Conservation (phyloP, 1,140 invertebrate genomes). For the Popillia japonica region DNA sequence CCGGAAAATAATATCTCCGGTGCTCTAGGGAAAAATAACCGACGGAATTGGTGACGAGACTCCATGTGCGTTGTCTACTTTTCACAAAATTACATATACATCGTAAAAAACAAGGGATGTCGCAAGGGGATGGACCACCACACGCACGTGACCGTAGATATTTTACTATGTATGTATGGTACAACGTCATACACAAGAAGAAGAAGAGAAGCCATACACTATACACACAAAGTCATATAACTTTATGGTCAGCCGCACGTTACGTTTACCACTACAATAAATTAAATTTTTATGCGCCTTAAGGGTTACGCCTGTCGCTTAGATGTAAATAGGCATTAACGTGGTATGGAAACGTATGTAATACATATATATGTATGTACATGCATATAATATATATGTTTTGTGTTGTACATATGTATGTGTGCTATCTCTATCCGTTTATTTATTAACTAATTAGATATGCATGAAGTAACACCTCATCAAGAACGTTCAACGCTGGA, state of each 20-base stretch:
- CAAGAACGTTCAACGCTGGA: not conserved
- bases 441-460: constrained; percentile 33
- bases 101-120: constrained; percentile 26
- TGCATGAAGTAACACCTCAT: constrained; percentile 24
- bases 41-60: not conserved
- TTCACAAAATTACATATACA: constrained; percentile 31
- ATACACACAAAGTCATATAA: constrained; percentile 34
- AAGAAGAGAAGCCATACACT: not conserved
- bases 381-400: too few relatives aligned
- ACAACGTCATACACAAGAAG: not conserved
- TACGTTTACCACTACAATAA: constrained; percentile 30
- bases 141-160: not conserved
- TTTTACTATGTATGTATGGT: constrained; percentile 4
- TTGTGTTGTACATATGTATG: not conserved
- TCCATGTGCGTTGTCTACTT: constrained; percentile 23
- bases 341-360: not conserved
- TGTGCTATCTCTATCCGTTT: not conserved
- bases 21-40: not conserved
- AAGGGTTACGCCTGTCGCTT: constrained; percentile 11
- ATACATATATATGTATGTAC: not conserved
- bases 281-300: constrained; percentile 32
- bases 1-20: not conserved
- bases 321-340: constrained; percentile 30
- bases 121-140: constrained; percentile 8
- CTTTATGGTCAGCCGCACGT: constrained; percentile 30